Percentiles rank a stretch among this genome's conserved stretches.
These are phyloP conservation scores for Stichodactyla helianthus DNA, from an alignment of 64 coral and sea anemone species.

Conservation along the genomic window DNA sequence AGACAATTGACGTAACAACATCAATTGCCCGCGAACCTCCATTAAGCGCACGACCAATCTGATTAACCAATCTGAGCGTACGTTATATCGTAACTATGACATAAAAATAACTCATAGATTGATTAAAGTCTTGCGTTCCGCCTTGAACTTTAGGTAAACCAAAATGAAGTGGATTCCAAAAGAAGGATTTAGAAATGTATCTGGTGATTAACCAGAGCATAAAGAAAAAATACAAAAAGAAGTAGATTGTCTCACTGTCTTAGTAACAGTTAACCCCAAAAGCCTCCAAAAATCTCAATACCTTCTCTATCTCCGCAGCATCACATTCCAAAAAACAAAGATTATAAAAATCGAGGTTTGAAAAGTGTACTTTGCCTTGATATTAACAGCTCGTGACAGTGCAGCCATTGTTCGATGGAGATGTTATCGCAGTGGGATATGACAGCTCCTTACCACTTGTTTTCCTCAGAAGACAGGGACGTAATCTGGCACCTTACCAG, in stretches of 20 bases:
- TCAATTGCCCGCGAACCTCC: no score
- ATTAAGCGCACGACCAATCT: no score
- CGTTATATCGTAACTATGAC: no score
- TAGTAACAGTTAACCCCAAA: background rate
- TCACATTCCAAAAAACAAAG: background rate
- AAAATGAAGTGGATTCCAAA: no score
- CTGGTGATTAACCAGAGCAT: no score
- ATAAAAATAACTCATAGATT: no score
- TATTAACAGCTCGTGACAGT: slow-evolving; percentile 60
- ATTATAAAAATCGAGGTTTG: background rate
- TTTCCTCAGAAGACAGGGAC: slow-evolving; percentile 57
- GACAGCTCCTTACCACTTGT: slow-evolving; percentile 67
- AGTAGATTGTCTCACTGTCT: background rate
- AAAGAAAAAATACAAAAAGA: background rate
- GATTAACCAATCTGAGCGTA: no score
- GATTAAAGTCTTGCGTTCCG: no score
- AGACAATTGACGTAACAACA: no score
- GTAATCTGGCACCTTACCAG: slow-evolving; percentile 41
- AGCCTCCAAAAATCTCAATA: background rate
- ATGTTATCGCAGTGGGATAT: slow-evolving; percentile 65
- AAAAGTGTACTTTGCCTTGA: background rate
- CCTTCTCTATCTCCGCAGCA: background rate
- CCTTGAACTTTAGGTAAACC: no score
- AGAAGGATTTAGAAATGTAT: no score
- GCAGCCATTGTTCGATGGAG: slow-evolving; percentile 59